Evolutionary conservation across 2,113 vertebrate species (phyloP).

Genomic region (Ploceus nigricollis): DNA sequence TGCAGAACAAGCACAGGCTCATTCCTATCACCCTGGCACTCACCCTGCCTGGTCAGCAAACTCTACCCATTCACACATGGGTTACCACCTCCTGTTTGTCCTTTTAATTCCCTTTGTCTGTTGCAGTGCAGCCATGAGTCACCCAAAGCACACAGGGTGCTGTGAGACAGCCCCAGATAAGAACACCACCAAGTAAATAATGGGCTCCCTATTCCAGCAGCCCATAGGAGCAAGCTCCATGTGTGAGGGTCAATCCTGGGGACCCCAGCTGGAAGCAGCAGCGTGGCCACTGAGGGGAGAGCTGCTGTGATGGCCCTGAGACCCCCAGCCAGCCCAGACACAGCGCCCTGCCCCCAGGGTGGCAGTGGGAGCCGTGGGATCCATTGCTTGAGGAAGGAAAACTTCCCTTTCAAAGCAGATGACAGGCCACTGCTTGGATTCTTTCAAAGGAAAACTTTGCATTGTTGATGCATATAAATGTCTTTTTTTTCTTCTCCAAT

Average conservation of each 20-base stretch:
- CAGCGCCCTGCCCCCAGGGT: fast-evolving
- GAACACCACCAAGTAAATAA: neutral
- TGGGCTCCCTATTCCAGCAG: neutral
- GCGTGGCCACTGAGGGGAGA: fast-evolving
- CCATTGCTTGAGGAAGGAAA: neutral
- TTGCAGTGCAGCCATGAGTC: neutral
- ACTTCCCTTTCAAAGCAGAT: neutral
- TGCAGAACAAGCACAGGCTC: neutral
- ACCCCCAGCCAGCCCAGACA: neutral
- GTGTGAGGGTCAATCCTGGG: fast-evolving
- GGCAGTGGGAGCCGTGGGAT: fast-evolving
- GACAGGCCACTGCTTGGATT: neutral
- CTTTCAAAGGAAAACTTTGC: neutral
- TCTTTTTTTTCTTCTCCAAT: neutral
- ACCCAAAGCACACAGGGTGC: neutral
- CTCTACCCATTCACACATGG: neutral
- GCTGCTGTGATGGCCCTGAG: fast-evolving
- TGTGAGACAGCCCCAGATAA: neutral
- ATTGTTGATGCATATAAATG: neutral
- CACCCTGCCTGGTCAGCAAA: neutral
- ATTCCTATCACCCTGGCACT: neutral
- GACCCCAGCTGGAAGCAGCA: neutral
- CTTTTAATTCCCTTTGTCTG: neutral
- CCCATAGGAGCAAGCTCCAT: fast-evolving
- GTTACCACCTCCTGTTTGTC: neutral